phyloP scores from a whole-genome alignment of 2,797 vertebrate species.

The Trachops cirrhosus region DNA sequence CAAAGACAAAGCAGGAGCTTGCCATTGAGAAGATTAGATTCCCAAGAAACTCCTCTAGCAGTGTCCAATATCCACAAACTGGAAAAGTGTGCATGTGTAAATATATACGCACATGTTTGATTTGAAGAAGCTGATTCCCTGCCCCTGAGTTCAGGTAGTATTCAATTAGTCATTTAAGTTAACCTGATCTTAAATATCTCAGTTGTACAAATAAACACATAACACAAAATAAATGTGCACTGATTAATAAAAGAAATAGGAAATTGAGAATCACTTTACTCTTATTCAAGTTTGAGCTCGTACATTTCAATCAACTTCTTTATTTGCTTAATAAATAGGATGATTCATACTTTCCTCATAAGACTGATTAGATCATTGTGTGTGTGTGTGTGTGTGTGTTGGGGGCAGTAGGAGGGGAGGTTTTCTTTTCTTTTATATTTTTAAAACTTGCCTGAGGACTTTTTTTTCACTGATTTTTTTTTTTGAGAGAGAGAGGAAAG shows the following conservation, averaged over 20 bases:
- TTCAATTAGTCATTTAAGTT: constrained; percentile 28
- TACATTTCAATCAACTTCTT: not conserved
- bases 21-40: constrained; percentile 78
- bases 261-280: constrained; percentile 6
- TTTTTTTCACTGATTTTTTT: not conserved
- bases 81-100: not conserved
- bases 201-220: not conserved
- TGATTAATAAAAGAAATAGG: constrained; percentile 44
- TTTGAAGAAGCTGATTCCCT: not conserved
- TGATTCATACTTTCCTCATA: constrained; percentile 28
- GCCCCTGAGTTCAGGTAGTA: constrained; percentile 46
- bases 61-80: constrained; percentile 73
- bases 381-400: not conserved
- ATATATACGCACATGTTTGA: not conserved
- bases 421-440: not conserved
- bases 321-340: constrained; percentile 41
- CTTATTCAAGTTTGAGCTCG: constrained; percentile 41
- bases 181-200: not conserved
- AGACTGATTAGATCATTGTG: not conserved
- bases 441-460: not conserved
- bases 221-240: not conserved
- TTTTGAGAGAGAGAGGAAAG: not conserved
- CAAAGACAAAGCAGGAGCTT: constrained; percentile 57
- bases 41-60: constrained; percentile 72
- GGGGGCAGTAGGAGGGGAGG: not conserved